phyloP scores from a whole-genome alignment of 2,797 vertebrate genomes.

The Amphiprion clarkii region DNA sequence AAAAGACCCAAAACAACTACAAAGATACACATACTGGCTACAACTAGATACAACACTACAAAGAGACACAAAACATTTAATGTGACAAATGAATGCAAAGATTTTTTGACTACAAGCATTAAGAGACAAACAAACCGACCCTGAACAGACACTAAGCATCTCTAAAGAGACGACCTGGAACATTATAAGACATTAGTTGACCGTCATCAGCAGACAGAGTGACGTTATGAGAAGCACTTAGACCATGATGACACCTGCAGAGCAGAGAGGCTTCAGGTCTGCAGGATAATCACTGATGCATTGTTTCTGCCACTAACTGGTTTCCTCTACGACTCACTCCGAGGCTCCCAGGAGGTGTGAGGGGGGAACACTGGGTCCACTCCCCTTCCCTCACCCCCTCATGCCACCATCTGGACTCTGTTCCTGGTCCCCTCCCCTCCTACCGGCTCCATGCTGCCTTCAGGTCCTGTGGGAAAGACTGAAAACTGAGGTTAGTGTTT shows the following conservation, averaged over 20 bases:
- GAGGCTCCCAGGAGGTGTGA: conserved; percentile 25
- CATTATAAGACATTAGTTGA: conserved; percentile 21
- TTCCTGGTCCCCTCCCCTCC: conserved; percentile 28
- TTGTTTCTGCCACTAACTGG: conserved; percentile 37
- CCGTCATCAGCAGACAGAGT: conserved; percentile 1
- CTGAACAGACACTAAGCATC: too few species aligned
- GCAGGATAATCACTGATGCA: conserved; percentile 51
- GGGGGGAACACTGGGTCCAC: conserved; percentile 17
- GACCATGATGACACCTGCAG: too few species aligned
- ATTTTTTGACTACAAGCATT: too few species aligned
- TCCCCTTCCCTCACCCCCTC: background rate
- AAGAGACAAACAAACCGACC: too few species aligned
- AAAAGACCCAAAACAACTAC: too few species aligned
- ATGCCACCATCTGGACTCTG: conserved; percentile 44
- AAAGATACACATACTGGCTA: too few species aligned
- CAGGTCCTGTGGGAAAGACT: conserved; percentile 8
- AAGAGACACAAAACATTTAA: too few species aligned
- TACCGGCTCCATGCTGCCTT: conserved; percentile 36
- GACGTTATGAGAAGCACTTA: too few species aligned
- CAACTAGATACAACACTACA: too few species aligned
- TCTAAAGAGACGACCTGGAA: background rate
- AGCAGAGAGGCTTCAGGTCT: too few species aligned
- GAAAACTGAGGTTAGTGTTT: too few species aligned
- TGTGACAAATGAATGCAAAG: too few species aligned
- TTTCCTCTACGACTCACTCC: conserved; percentile 32